These are phyloP conservation scores for Todiramphus chloris DNA, from an alignment of 2,113 vertebrate genomes.

Conservation along the genomic window DNA sequence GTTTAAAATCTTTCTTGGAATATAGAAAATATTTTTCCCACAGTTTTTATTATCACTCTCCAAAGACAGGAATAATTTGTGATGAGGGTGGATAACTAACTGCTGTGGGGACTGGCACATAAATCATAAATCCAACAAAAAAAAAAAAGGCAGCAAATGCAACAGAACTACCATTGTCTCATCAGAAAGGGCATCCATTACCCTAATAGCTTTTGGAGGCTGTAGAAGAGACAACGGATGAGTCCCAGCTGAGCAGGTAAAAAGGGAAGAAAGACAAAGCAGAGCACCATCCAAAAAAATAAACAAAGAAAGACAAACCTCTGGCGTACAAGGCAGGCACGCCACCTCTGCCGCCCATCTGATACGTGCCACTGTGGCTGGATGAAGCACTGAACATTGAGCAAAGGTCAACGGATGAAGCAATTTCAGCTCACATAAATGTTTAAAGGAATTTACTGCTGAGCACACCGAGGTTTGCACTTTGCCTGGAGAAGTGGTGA, in stretches of 20 bases:
- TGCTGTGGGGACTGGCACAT: background rate
- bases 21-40: background rate
- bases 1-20: background rate
- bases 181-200: background rate
- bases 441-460: slow-evolving; percentile 43
- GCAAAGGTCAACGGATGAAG: background rate
- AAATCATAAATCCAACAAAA: background rate
- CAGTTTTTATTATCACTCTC: background rate
- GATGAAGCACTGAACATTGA: background rate
- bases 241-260: background rate
- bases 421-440: background rate
- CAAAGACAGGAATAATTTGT: background rate
- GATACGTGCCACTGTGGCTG: background rate
- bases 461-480: background rate
- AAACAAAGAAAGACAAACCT: background rate
- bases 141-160: fast-evolving
- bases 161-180: background rate
- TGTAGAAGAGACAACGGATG: background rate
- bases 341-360: background rate
- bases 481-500: background rate
- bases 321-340: background rate
- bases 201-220: fast-evolving
- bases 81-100: background rate
- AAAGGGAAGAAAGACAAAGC: background rate
- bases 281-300: background rate